Conservation (phyloP, 2,888 invertebrate species). For the Ashinkailepas kermadecensis region DNA sequence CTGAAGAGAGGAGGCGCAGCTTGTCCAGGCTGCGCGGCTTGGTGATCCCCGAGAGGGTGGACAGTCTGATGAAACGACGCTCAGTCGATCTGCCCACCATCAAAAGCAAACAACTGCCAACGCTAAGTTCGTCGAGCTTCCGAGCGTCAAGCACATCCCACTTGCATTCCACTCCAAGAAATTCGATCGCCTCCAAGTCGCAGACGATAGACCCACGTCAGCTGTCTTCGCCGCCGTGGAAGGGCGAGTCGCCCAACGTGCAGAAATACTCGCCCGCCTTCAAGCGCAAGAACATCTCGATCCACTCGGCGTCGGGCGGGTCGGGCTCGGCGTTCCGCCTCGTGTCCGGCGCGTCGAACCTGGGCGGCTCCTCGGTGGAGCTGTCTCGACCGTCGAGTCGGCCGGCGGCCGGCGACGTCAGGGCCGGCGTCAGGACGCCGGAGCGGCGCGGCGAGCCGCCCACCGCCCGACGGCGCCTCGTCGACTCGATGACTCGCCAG, state of each 20-base stretch:
- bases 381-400: neutral
- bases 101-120: constrained; percentile 57
- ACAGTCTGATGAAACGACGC: constrained; percentile 48
- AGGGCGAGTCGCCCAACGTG: constrained; percentile 40
- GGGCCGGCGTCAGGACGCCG: neutral
- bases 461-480: neutral
- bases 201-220: constrained; percentile 27
- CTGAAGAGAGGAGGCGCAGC: constrained; percentile 72
- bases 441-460: neutral
- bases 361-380: constrained; percentile 7
- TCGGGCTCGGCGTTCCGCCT: neutral
- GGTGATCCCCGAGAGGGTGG: constrained; percentile 69
- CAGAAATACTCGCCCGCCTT: constrained; percentile 77
- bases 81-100: constrained; percentile 74
- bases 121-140: constrained; percentile 25
- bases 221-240: constrained; percentile 35
- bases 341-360: neutral
- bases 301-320: constrained; percentile 44
- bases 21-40: constrained; percentile 79
- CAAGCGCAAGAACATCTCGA: constrained; percentile 63
- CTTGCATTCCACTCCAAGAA: neutral
- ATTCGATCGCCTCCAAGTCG: constrained; percentile 23
- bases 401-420: neutral
- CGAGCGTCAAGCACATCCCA: constrained; percentile 26
- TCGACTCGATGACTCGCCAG: neutral